These are phyloP conservation scores for Papilio aristodemus DNA, from an alignment of 1,140 invertebrate species.

Conservation along the genomic window DNA sequence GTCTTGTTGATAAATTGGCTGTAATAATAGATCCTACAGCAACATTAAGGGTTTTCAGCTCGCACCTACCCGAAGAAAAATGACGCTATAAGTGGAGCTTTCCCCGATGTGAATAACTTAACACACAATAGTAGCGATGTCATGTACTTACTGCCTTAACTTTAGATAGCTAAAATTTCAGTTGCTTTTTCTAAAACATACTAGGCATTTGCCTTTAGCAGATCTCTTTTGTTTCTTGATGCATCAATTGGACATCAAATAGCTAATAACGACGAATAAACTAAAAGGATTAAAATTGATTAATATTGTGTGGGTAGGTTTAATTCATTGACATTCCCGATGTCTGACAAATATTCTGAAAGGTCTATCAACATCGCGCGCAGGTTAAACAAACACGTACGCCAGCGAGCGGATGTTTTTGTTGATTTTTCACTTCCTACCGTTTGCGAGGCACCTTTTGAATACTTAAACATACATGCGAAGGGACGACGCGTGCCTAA, in stretches of 20 bases:
- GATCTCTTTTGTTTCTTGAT: too few species aligned
- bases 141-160: too few species aligned
- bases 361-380: background rate
- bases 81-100: conserved; percentile 14
- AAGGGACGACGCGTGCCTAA: conserved; percentile 8
- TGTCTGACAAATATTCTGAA: background rate
- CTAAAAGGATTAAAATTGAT: background rate
- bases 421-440: conserved; percentile 4
- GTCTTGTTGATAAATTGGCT: conserved; percentile 3
- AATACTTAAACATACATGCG: conserved; percentile 13
- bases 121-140: background rate
- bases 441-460: conserved; percentile 1
- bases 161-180: background rate
- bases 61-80: background rate
- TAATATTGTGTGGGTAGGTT: background rate
- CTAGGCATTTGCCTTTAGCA: too few species aligned
- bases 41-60: background rate
- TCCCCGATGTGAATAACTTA: background rate
- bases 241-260: background rate
- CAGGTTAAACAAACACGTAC: background rate
- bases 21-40: background rate
- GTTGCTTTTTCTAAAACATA: too few species aligned
- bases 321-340: background rate
- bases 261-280: background rate
- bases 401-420: background rate